Conservation (phyloP, 2,113 vertebrate species). For the Papio anubis region DNA sequence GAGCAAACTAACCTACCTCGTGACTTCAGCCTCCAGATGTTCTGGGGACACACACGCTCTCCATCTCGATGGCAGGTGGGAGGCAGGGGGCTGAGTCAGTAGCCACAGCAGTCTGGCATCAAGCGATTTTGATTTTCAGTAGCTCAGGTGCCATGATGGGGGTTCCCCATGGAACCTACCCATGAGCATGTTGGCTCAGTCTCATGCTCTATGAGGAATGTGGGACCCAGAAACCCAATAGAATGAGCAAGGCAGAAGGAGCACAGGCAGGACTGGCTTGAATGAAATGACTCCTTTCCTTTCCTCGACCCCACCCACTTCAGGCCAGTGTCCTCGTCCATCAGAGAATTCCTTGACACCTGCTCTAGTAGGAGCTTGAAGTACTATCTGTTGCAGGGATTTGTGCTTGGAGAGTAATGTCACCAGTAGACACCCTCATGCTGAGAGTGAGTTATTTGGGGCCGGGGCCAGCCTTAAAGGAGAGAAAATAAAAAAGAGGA, state of each 20-base stretch:
- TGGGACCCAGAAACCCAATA: neutral
- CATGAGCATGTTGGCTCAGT: neutral
- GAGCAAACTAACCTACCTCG: neutral
- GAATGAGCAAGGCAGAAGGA: neutral
- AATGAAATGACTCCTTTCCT: neutral
- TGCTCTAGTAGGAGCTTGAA: slow-evolving; percentile 1
- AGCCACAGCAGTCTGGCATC: neutral
- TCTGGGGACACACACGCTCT: neutral
- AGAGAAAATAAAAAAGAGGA: neutral
- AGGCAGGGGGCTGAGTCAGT: neutral
- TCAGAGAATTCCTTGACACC: neutral
- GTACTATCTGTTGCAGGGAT: neutral
- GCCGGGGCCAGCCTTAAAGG: neutral
- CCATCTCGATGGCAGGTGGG: neutral
- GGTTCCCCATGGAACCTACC: neutral
- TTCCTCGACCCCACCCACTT: too few relatives aligned
- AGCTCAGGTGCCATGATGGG: neutral
- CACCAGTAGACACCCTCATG: neutral
- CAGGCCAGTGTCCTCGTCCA: neutral
- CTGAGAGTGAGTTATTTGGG: neutral
- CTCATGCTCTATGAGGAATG: neutral
- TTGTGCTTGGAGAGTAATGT: neutral
- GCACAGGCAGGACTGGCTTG: neutral
- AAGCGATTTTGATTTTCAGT: neutral
- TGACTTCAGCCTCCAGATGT: neutral